Percentiles rank a stretch among this genome's conserved stretches.
phyloP scores from a whole-genome alignment of 2,888 invertebrate species.

The Lumbricus terrestris region DNA sequence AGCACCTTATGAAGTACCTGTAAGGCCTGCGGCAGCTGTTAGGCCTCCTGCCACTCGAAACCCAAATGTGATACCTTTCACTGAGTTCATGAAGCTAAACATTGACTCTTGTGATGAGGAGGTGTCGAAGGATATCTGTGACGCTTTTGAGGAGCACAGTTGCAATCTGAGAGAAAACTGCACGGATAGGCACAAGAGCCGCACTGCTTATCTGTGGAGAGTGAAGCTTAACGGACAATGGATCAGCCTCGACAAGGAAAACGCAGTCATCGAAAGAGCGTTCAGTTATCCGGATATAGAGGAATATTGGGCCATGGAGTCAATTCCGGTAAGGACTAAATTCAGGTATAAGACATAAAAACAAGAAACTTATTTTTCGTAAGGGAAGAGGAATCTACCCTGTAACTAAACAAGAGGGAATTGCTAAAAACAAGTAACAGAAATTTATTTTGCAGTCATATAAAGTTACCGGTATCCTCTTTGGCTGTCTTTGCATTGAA shows the following conservation, averaged over 20 bases:
- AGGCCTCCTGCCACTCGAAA: neutral
- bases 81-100: neutral
- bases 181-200: neutral
- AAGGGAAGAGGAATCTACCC: too few relatives aligned
- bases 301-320: neutral
- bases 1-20: neutral
- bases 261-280: neutral
- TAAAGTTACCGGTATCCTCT: too few relatives aligned
- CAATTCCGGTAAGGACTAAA: neutral
- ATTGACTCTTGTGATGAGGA: neutral
- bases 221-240: slow-evolving; percentile 4
- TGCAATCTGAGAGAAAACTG: neutral
- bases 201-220: neutral
- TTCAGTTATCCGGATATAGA: neutral
- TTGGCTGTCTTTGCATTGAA: too few relatives aligned
- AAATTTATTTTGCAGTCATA: neutral
- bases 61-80: neutral
- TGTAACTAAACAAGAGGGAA: too few relatives aligned
- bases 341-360: too few relatives aligned
- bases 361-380: neutral
- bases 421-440: neutral
- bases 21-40: neutral
- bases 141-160: neutral
- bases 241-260: neutral
- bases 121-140: neutral